Evolutionary conservation across 2,113 vertebrate genomes (phyloP).

Genomic region (Stigmatopora nigra): DNA sequence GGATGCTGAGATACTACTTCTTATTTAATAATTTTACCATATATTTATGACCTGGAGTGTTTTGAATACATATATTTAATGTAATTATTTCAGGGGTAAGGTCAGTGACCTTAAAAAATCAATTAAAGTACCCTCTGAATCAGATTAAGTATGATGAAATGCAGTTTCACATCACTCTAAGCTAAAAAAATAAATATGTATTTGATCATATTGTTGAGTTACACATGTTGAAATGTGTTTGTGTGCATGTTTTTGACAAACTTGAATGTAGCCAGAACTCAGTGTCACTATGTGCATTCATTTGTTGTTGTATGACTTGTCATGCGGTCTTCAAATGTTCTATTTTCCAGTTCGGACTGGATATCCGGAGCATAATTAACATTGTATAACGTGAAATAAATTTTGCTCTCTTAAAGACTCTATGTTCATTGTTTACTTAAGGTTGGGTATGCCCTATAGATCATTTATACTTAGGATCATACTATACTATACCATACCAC

Average conservation of each 20-base stretch:
- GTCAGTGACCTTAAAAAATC: background rate
- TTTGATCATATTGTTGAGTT: background rate
- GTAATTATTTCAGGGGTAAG: background rate
- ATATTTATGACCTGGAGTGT: background rate
- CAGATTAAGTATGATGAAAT: background rate
- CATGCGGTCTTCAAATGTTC: background rate
- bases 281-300: constrained; percentile 49
- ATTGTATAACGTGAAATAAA: background rate
- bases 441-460: background rate
- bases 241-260: constrained; percentile 64
- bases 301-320: constrained; percentile 36
- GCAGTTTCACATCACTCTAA: background rate
- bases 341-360: background rate
- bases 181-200: background rate
- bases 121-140: background rate
- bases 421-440: background rate
- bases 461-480: too few species aligned
- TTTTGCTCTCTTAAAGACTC: background rate
- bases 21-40: background rate
- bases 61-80: background rate
- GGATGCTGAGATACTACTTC: background rate
- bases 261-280: constrained; percentile 59
- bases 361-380: background rate
- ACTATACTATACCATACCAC: too few species aligned
- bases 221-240: background rate